Percentiles rank a stretch among this genome's conserved stretches.
These are phyloP conservation scores for Polyommatus icarus DNA, from an alignment of 2,888 invertebrate genomes.

Conservation along the genomic window DNA sequence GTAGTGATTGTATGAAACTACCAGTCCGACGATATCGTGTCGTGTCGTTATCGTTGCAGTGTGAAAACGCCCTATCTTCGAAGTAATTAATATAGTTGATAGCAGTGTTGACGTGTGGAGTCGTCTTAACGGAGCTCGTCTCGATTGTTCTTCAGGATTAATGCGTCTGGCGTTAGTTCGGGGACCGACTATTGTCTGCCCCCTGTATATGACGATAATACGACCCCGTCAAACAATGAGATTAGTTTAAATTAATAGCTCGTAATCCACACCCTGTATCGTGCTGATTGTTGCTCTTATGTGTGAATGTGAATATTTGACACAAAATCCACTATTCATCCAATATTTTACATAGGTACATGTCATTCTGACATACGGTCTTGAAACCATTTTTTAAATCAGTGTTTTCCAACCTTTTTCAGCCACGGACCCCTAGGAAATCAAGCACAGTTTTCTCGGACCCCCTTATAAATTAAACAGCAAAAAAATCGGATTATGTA, in stretches of 20 bases:
- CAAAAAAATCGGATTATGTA: no score
- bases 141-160: conserved; percentile 65
- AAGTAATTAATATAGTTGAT: conserved; percentile 18
- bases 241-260: conserved; percentile 28
- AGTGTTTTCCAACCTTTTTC: no score
- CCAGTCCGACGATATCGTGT: no score
- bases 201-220: conserved; percentile 36
- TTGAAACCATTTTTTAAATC: no score
- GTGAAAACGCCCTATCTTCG: neutral
- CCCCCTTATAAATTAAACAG: no score
- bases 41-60: no score
- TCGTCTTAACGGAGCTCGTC: conserved; percentile 43
- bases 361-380: no score
- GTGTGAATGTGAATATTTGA: neutral
- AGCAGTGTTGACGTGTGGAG: conserved; percentile 15
- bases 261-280: conserved; percentile 2
- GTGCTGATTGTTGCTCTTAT: neutral
- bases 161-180: conserved; percentile 56
- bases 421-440: no score
- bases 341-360: no score
- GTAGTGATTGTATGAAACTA: no score
- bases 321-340: neutral
- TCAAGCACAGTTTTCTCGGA: no score
- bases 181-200: conserved; percentile 47
- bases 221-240: conserved; percentile 33